Conservation (phyloP, 2,797 vertebrate genomes). For the Anguilla marmorata region DNA sequence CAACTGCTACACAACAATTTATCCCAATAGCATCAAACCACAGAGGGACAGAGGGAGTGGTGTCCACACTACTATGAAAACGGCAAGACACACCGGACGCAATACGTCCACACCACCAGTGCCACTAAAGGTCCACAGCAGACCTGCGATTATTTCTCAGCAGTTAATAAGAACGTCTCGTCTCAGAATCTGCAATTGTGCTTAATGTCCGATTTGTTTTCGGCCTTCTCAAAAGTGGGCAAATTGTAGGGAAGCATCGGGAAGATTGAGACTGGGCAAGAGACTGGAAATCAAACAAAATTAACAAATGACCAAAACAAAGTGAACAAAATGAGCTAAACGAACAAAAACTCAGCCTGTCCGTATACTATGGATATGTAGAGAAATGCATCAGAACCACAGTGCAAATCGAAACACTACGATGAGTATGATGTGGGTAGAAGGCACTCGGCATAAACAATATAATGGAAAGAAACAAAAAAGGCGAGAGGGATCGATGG, state of each 20-base stretch:
- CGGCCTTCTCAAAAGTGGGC: slow-evolving; percentile 30
- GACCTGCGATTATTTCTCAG: background rate
- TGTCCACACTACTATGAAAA: background rate
- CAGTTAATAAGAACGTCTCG: background rate
- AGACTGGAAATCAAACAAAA: background rate
- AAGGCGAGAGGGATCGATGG: background rate
- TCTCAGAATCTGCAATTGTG: slow-evolving; percentile 28
- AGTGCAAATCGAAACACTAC: slow-evolving; percentile 8
- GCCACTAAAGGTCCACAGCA: background rate
- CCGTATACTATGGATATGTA: slow-evolving; percentile 20
- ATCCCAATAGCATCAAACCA: slow-evolving; percentile 3
- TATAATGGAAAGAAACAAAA: background rate
- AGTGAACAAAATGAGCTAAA: background rate
- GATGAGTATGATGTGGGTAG: background rate
- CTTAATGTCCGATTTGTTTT: slow-evolving; percentile 30
- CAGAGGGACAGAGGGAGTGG: background rate
- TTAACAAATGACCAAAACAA: background rate
- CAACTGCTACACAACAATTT: slow-evolving; percentile 61
- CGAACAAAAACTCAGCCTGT: background rate
- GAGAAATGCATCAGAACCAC: slow-evolving; percentile 17
- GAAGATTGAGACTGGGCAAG: background rate
- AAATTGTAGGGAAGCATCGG: background rate
- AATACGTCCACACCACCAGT: background rate
- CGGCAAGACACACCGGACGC: background rate
- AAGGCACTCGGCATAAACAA: slow-evolving; percentile 14